These are phyloP conservation scores for Xestia sexstrigata DNA, from an alignment of 2,888 invertebrate species.

Conservation along the genomic window DNA sequence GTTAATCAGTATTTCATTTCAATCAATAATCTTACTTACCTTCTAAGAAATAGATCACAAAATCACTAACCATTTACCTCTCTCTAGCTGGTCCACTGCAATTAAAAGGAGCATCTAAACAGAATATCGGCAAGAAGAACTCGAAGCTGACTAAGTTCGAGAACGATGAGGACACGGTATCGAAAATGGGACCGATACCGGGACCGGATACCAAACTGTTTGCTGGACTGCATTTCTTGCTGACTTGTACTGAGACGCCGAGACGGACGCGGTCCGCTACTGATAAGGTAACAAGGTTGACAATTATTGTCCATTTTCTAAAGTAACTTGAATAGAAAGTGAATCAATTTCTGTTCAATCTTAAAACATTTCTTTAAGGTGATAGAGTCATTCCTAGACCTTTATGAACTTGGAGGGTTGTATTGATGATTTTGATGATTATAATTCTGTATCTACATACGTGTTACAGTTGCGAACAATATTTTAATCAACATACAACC, in stretches of 20 bases:
- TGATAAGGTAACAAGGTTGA: conserved; percentile 66
- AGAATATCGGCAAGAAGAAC: conserved; percentile 88
- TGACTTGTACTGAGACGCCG: conserved; percentile 90
- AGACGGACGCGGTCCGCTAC: conserved; percentile 63
- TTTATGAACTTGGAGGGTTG: no score
- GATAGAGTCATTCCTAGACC: no score
- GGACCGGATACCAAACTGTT: conserved; percentile 85
- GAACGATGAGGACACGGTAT: conserved; percentile 86
- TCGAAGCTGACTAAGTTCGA: conserved; percentile 87
- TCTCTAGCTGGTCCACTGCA: conserved; percentile 85
- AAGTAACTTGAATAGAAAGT: no score
- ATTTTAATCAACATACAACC: no score
- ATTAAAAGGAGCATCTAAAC: conserved; percentile 89
- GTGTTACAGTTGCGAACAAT: no score
- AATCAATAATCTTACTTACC: conserved; percentile 31
- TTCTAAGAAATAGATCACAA: background rate
- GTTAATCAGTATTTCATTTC: conserved; percentile 24
- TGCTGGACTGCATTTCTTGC: conserved; percentile 89
- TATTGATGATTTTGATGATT: no score
- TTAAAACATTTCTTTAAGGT: no score
- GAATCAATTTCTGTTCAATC: no score
- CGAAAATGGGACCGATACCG: conserved; percentile 90
- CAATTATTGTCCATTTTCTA: no score
- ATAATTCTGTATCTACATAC: no score
- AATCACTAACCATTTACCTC: background rate